Conservation (phyloP, 2,888 invertebrate species). For the Xestoiulus laeticollis region DNA sequence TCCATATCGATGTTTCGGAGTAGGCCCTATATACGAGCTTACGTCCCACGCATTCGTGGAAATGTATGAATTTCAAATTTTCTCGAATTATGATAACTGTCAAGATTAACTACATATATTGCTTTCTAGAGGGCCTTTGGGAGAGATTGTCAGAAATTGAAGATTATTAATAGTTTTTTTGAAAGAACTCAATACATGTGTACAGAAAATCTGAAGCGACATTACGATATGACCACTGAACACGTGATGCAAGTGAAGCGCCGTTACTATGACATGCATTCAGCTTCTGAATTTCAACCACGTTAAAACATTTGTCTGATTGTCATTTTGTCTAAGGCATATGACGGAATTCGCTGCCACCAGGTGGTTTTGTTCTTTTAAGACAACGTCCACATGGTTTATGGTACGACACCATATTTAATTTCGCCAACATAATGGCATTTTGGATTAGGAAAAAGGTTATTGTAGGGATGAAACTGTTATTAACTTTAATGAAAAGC, state of each 20-base stretch:
- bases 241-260: no score
- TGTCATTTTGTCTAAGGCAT: no score
- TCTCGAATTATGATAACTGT: not conserved
- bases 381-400: not conserved
- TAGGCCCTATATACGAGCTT: not conserved
- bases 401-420: not conserved
- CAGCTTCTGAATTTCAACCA: no score
- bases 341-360: not conserved
- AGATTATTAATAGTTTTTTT: no score
- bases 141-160: no score
- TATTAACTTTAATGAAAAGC: conserved; percentile 18
- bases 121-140: not conserved
- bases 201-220: no score
- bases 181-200: no score
- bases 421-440: not conserved
- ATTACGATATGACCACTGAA: no score
- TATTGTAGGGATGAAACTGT: not conserved
- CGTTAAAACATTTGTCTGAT: no score
- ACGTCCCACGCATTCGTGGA: not conserved
- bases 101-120: not conserved
- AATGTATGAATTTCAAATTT: conserved; percentile 15
- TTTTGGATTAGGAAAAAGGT: not conserved
- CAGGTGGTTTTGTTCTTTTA: not conserved
- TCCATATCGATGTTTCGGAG: not conserved
- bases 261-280: no score